Evolutionary conservation across 2,888 invertebrate genomes (phyloP), one percentile per base, ranked within the genome.

Genomic region (Labia minor): DNA sequence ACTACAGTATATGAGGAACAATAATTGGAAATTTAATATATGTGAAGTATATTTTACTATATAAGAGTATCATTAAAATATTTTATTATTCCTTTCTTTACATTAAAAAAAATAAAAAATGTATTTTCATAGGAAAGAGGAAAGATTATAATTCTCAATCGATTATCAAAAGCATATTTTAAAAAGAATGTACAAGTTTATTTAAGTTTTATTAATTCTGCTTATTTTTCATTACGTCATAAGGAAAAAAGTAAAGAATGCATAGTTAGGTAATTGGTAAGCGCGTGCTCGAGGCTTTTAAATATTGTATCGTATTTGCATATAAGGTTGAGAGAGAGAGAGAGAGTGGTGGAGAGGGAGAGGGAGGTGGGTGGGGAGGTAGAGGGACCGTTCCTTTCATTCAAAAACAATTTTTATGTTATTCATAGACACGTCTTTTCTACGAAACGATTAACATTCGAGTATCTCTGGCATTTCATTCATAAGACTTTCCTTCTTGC

Each of bases 401-500:
- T 49, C 49, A 49, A 49, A 49, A 49, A 49, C 49, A 49, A 49
- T n/a, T 49, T 49, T 49, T 14, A 49, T 49, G 16, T 49, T 49
- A 49, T 49, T 49, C 49, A 4, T 4, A 49, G 49, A 2, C 49
- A 49, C 49, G 49, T 49, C 49, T 49, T 2, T 49, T 49, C 49
- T 49, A 49, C 49, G 49, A 49, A 49, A 49, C 49, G 8, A 49
- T 49, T 49, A 49, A 49, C 49, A 49, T 49, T 49, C 49, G 14
- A 11, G 49, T 49, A 49, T 49, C 49, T 49, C 16, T 49, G 49
- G 49, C n/a, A 49, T 49, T 49, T 49, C 49, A 49, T 49, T 49
- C 49, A 49, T 49, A 49, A 10, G 49, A 14, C 26, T 14, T 49
- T 49, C 49, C 49, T 11, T 16, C 49, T 49, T 14, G 3, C 8